A percentile compares a stretch with the other conserved stretches of the same genome.
These are phyloP conservation scores for Diploscapter pachys DNA, from an alignment of 1,140 invertebrate genomes.

Conservation along the genomic window DNA sequence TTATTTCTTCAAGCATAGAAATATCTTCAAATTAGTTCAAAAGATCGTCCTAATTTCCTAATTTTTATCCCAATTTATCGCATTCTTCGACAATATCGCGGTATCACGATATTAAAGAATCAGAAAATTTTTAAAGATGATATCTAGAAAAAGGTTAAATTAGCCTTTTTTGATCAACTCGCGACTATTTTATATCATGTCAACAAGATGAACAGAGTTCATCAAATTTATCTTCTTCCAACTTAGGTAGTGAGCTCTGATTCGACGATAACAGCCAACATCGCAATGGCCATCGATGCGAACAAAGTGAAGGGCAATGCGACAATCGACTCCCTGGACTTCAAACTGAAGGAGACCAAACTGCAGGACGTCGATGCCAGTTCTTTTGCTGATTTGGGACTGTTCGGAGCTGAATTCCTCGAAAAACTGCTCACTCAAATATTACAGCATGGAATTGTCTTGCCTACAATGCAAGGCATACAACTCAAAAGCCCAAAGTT, in stretches of 20 bases:
- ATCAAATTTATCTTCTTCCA: neutral
- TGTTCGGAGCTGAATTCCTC: constrained; percentile 57
- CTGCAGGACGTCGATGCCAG: constrained; percentile 53
- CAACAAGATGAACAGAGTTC: neutral
- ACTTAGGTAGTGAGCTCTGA: constrained; percentile 29
- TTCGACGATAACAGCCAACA: constrained; percentile 58
- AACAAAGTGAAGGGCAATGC: constrained; percentile 42
- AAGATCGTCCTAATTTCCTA: too few relatives aligned
- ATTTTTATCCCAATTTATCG: too few relatives aligned
- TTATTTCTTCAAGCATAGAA: too few relatives aligned
- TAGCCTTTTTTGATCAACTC: too few relatives aligned
- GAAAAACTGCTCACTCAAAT: constrained; percentile 58
- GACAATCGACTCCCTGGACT: constrained; percentile 56
- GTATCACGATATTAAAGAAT: neutral
- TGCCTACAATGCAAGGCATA: constrained; percentile 56
- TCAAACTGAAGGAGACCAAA: constrained; percentile 49
- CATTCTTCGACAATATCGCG: too few relatives aligned
- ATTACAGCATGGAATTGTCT: constrained; percentile 53
- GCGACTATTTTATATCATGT: too few relatives aligned
- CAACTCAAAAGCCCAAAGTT: constrained; percentile 58
- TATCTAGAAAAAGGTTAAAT: too few relatives aligned
- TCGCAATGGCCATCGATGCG: constrained; percentile 49
- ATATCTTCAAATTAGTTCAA: too few relatives aligned
- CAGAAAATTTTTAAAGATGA: neutral
- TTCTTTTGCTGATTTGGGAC: constrained; percentile 53